phyloP scores from a whole-genome alignment of 2,113 vertebrate genomes.

The cattle (Bos taurus) region DNA sequence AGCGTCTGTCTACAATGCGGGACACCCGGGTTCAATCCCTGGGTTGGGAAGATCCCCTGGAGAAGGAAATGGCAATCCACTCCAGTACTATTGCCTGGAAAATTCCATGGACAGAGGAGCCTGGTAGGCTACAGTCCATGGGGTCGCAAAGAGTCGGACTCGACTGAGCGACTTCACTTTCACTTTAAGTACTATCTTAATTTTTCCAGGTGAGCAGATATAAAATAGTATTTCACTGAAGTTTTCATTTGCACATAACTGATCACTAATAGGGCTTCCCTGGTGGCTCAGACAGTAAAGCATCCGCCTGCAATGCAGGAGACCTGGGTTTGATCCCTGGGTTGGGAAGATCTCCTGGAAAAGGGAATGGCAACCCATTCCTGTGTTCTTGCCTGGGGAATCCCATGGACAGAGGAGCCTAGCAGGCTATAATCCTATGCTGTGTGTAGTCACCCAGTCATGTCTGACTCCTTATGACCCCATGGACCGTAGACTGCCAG shows the following conservation, averaged over 20 bases:
- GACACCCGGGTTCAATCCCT: too few species aligned
- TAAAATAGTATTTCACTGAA: neutral
- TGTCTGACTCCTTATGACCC: neutral
- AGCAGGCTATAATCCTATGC: neutral
- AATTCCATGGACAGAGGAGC: too few species aligned
- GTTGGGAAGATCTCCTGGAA: neutral
- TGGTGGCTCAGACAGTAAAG: neutral
- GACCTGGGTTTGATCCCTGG: neutral
- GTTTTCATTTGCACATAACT: neutral
- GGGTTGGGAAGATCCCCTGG: too few species aligned
- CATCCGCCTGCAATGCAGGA: neutral
- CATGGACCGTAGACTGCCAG: neutral
- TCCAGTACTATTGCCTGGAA: too few species aligned
- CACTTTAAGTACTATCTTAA: neutral
- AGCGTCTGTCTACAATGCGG: too few species aligned
- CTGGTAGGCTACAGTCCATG: too few species aligned
- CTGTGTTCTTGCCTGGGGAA: neutral
- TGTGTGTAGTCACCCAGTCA: neutral
- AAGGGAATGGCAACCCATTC: neutral
- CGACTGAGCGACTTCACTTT: too few species aligned
- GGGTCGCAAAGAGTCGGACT: too few species aligned
- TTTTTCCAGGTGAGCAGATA: neutral
- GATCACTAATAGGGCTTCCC: neutral
- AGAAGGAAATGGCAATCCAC: too few species aligned
- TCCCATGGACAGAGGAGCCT: neutral